These are phyloP conservation scores for Tiliacea citrago DNA, from an alignment of 2,888 invertebrate species.

Conservation along the genomic window DNA sequence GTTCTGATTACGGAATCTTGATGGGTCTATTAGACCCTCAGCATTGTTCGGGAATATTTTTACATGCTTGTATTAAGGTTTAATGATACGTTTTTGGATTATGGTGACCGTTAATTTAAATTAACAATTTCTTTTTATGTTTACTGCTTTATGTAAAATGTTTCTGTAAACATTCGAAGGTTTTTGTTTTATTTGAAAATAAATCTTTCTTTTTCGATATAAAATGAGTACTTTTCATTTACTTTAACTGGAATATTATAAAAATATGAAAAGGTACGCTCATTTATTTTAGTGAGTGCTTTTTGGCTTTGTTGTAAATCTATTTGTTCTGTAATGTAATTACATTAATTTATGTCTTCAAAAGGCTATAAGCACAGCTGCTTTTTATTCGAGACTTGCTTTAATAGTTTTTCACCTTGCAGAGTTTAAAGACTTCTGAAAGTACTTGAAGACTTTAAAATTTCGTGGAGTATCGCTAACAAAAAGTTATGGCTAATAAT, in stretches of 20 bases:
- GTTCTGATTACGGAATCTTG: conserved; percentile 73
- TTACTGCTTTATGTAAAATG: conserved; percentile 58
- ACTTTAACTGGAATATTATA: conserved; percentile 5
- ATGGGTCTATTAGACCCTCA: conserved; percentile 66
- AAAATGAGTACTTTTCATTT: not conserved
- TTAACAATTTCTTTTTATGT: conserved; percentile 67
- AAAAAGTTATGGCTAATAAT: conserved; percentile 45
- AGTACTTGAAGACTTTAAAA: conserved; percentile 46
- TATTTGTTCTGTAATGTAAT: conserved; percentile 24
- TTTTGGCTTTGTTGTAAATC: conserved; percentile 36
- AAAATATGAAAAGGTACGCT: conserved; percentile 1
- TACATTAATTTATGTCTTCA: conserved; percentile 49
- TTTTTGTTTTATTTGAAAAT: conserved; percentile 21
- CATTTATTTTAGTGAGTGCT: conserved; percentile 39
- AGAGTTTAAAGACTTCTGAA: conserved; percentile 55
- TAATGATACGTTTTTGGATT: conserved; percentile 65
- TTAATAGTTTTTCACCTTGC: conserved; percentile 61
- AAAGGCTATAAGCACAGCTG: conserved; percentile 50
- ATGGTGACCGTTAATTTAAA: conserved; percentile 63
- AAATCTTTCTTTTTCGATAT: conserved; percentile 5
- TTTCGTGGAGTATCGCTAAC: conserved; percentile 25
- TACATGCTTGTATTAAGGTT: conserved; percentile 66
- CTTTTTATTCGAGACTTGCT: conserved; percentile 47
- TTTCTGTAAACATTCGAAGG: conserved; percentile 46
- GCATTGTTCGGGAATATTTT: conserved; percentile 72